Evolutionary conservation across 2,797 vertebrate genomes (phyloP), one percentile per base, ranked within the genome.

Genomic region (Danio jaintianensis): DNA sequence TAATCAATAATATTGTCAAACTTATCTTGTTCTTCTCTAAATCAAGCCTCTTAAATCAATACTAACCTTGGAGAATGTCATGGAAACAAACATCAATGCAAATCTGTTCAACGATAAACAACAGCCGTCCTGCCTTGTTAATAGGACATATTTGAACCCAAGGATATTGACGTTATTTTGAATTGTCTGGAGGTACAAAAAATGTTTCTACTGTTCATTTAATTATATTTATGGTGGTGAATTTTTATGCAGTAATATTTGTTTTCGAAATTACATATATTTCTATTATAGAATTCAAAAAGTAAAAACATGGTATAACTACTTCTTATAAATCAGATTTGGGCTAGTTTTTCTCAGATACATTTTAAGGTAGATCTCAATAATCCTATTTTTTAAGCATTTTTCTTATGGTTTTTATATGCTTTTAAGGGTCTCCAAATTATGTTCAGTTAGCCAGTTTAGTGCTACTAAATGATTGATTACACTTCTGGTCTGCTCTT

Each of bases 1-100:
- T 53, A 66, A 78, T 82, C 80, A 78, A 82, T 78, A 64, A 63
- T 66, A 45, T 64, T 78, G 85, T 85, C 82, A 74, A 84, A 88
- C 82, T 82, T 84, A 84, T 79, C 78, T 47, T 40, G 61, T 59
- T 75, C 83, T 85, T 86, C 84, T 85, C 85, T 85, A 86, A 85
- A 81, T 86, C 83, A 77, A 79, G 68, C 70, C 73, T 81, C 71
- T 67, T 59, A 64, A 66, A 84, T 86, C 78, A 78, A 88, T 84
- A 59, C 73, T 81, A 81, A 85, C 85, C 78, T 88, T 80, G 82
- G 84, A 78, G 77, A 77, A 77, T 82, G 86, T 82, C 77, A 70
- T 78, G 80, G 66, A 75, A 78, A 70, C 78, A 75, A 86, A 74
- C 68, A 81, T 75, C 64, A 75, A 86, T 88, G 82, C 75, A 79